A percentile compares a stretch with the other conserved stretches of the same genome.
phyloP scores from a whole-genome alignment of 2,888 invertebrate genomes.

The Drosophila kanekoi region DNA sequence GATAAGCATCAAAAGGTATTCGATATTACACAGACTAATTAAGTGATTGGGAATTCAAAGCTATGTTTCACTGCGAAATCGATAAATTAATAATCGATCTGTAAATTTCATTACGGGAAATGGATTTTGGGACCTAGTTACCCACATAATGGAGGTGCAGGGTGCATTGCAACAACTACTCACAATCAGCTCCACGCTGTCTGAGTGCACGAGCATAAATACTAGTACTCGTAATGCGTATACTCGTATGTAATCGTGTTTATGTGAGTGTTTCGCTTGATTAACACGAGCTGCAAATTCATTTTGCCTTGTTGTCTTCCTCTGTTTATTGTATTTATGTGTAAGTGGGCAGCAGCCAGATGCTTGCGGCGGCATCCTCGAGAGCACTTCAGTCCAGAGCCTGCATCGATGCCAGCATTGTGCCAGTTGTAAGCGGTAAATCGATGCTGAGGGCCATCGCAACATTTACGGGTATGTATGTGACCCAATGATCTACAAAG shows the following conservation, averaged over 20 bases:
- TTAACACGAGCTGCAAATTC: constrained; percentile 81
- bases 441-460: constrained; percentile 67
- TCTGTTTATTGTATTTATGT: constrained; percentile 20
- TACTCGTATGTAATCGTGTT: constrained; percentile 31
- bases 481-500: constrained; percentile 78
- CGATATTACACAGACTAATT: no score
- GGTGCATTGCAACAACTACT: constrained; percentile 45
- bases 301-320: constrained; percentile 69
- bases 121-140: neutral
- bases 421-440: constrained; percentile 77
- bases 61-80: neutral
- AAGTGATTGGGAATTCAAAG: neutral
- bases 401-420: constrained; percentile 32
- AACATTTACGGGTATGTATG: constrained; percentile 17
- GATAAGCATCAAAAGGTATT: no score
- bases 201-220: constrained; percentile 63
- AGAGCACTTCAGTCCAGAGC: constrained; percentile 7
- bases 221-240: constrained; percentile 41
- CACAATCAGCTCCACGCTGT: constrained; percentile 74
- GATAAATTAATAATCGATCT: neutral
- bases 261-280: constrained; percentile 67
- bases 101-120: neutral
- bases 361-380: constrained; percentile 31
- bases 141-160: constrained; percentile 31
- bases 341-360: constrained; percentile 27